Evolutionary conservation across 2,113 vertebrate genomes (phyloP), one percentile per base, ranked within the genome.

Genomic region (Dryoscopus gambensis): DNA sequence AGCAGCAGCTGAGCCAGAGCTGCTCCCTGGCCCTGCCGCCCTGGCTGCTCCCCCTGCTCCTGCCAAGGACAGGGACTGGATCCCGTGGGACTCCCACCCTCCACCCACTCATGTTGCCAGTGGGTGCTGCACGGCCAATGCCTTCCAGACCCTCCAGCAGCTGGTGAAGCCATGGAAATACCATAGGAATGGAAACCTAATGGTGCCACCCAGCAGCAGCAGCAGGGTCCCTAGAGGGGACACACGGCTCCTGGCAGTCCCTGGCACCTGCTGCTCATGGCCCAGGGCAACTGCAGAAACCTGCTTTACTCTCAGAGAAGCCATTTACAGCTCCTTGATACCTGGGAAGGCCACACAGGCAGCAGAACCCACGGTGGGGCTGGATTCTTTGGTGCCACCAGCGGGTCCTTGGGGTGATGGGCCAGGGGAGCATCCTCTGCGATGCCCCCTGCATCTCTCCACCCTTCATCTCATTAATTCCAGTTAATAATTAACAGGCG

Each of bases 341-440:
- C 30, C 27, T 57, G 1, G 24, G 42, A 37, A 10, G 37, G 68
- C 56, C 15, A 5, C 25, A 3, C 10, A 20, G 42, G 70, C 76
- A 39, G 71, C 65, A 62, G 63, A 25, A 15, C 27, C 42, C 7
- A 1, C 0, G 0, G 2, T 2, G 11, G 68, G 65, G 21, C 44
- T 0, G 10, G 15, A 35, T 30, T 6, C 16, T 33, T 6, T 1
- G 1, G 35, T 16, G 73, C 40, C 0, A 0, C 7, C 1, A 0
- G 7, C 0, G 0, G 21, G 11, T 17, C 55, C 83, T 11, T 21
- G 0, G 2, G 25, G 50, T 3, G 4, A 30, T 0, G 24, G 37
- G 35, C 17, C 1, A 2, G 20, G 69, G 37, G 42, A 63, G 9
- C 3, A 11, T 3, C 23, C n/a, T 42, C 77, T 10, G 16, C 15